These are phyloP conservation scores for Holocentrus rufus DNA, from an alignment of 2,797 vertebrate species.

Conservation along the genomic window DNA sequence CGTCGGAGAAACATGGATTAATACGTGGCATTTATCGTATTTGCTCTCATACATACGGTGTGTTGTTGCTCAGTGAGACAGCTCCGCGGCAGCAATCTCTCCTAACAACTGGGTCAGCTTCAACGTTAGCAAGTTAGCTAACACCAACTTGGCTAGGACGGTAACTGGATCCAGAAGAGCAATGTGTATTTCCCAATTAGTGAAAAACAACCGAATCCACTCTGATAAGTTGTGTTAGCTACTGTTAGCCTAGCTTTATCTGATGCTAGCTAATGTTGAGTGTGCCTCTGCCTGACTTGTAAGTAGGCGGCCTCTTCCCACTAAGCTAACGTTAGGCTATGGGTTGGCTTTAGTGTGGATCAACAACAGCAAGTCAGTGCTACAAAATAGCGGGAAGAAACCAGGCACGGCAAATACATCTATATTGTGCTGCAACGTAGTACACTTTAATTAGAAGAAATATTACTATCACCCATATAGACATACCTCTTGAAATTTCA, in stretches of 20 bases:
- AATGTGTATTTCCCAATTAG: background rate
- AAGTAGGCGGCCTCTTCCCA: constrained; percentile 52
- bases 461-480: background rate
- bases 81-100: constrained; percentile 12
- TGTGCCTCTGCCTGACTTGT: background rate
- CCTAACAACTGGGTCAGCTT: constrained; percentile 12
- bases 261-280: background rate
- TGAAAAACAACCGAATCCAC: background rate
- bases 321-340: constrained; percentile 20
- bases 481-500: constrained; percentile 71
- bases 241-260: background rate
- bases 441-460: background rate
- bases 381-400: constrained; percentile 82
- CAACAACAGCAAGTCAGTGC: constrained; percentile 54
- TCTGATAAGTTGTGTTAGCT: fast-evolving
- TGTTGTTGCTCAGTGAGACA: constrained; percentile 42
- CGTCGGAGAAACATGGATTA: background rate
- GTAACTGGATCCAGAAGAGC: background rate
- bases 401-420: constrained; percentile 26
- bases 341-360: constrained; percentile 14
- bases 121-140: constrained; percentile 57
- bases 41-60: constrained; percentile 47
- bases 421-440: background rate
- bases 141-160: background rate
- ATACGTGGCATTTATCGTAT: background rate